Evolutionary conservation across 2,797 vertebrate species (phyloP).

Genomic region (Hipposideros larvatus): DNA sequence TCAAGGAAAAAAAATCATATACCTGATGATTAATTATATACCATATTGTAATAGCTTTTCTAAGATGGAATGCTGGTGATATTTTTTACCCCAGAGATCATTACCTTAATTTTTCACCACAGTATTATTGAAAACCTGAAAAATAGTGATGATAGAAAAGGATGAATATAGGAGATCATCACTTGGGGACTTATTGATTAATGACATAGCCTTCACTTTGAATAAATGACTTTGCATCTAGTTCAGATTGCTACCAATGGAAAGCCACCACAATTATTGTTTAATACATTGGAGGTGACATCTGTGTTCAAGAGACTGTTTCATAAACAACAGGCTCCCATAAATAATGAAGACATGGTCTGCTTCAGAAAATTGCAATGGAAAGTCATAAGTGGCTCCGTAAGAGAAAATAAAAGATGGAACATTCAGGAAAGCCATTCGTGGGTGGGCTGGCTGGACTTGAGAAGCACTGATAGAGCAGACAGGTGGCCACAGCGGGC

Average conservation of each 20-base stretch:
- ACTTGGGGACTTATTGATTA: constrained; percentile 20
- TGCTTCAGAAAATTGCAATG: constrained; percentile 50
- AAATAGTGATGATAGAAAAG: constrained; percentile 20
- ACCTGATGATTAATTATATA: not conserved
- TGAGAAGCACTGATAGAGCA: not conserved
- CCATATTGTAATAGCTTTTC: not conserved
- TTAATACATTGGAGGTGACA: constrained; percentile 68
- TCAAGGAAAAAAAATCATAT: constrained; percentile 34
- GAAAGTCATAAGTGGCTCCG: constrained; percentile 42
- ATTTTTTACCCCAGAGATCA: not conserved
- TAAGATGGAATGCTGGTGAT: not conserved
- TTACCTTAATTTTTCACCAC: constrained; percentile 21
- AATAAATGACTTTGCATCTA: constrained; percentile 56
- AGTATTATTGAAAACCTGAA: constrained; percentile 56
- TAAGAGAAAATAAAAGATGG: not conserved
- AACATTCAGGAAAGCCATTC: not conserved
- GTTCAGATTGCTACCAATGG: not conserved
- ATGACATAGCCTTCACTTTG: constrained; percentile 32
- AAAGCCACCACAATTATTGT: constrained; percentile 46
- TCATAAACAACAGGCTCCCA: constrained; percentile 60
- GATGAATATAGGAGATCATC: not conserved
- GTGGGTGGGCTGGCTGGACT: not conserved
- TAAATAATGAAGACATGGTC: constrained; percentile 57
- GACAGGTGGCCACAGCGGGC: not conserved
- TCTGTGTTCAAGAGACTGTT: constrained; percentile 46